Base-by-base conservation (phyloP, 1,140 invertebrate genomes). In the Gryon sp. region DNA sequence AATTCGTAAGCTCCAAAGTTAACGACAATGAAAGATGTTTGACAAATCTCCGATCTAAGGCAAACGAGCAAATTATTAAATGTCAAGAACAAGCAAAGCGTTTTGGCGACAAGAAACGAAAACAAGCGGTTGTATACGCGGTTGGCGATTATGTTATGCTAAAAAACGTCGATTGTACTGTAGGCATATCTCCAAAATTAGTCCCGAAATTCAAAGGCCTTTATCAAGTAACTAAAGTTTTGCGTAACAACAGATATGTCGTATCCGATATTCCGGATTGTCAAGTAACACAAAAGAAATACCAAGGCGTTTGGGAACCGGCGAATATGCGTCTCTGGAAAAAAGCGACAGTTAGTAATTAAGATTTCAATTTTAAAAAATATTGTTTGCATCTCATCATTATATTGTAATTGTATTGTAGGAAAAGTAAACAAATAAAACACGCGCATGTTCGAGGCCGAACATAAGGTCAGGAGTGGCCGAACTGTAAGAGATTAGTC, bases 81-180 rank as follows among this genome's bases (percentile, higher is more conserved):
- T 1, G 8, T 2, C 66, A 76, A 38, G 24, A 14, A 3, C n/a
- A 63, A 15, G 45, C 60, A 7, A 65, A 74, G 34, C 34, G 43
- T 14, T 30, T 45, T 32, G 41, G 7, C 11, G 60, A 84, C 45
- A 75, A 68, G 20, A 69, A 55, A n/a, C 52, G 45, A 16, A 81
- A 81, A 57, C 0, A 26, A 19, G 9, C 78, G 0, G 1, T 15
- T 14, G 43, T 38, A 19, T 83, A 84, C 55, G 7, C 46, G 14
- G 19, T 60, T 3, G 77, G 74, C 16, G 82, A 84, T 66, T 78
- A 70, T 43, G 72, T 83, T 22, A 77, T 83, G 73, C 38, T 83
- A 11, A 65, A 14, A 34, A 82, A 83, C 53, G 14, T 72, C 19
- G 77, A 79, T 59, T 46, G 40, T 26, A 79, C 78, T 14, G 14